phyloP scores from a whole-genome alignment of 2,888 invertebrate genomes.

The Volucella inflata region DNA sequence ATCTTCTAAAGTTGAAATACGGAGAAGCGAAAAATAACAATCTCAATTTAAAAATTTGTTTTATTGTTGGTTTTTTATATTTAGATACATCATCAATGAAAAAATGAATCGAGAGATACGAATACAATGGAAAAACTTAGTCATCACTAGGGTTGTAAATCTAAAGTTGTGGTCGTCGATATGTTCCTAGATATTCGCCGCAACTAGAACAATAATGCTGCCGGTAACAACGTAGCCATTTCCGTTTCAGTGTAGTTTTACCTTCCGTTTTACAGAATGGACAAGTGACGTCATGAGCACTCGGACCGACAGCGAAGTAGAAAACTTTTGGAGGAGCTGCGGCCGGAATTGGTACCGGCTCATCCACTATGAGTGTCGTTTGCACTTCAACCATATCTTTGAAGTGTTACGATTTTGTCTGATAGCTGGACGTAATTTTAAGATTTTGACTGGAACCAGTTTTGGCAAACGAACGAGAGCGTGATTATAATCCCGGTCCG shows the following conservation, averaged over 20 bases:
- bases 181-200: conserved; percentile 82
- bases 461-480: background rate
- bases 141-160: background rate
- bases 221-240: conserved; percentile 79
- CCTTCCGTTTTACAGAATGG: conserved; percentile 80
- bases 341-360: conserved; percentile 37
- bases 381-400: conserved; percentile 63
- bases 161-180: conserved; percentile 81
- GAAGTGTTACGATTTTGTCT: conserved; percentile 7
- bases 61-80: conserved; percentile 29
- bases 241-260: conserved; percentile 79
- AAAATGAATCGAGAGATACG: conserved; percentile 11
- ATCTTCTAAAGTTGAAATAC: background rate
- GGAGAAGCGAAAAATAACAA: background rate
- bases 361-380: conserved; percentile 56
- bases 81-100: conserved; percentile 42
- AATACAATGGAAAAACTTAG: background rate
- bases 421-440: conserved; percentile 20
- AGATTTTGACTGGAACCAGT: conserved; percentile 30
- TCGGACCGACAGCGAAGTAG: conserved; percentile 82
- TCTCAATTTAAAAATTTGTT: conserved; percentile 8
- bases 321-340: conserved; percentile 65
- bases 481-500: conserved; percentile 8
- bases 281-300: conserved; percentile 80
- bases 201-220: conserved; percentile 81